Percentiles rank a stretch among this genome's conserved stretches.
phyloP scores from a whole-genome alignment of 2,113 vertebrate genomes.

The Nothocercus julius region DNA sequence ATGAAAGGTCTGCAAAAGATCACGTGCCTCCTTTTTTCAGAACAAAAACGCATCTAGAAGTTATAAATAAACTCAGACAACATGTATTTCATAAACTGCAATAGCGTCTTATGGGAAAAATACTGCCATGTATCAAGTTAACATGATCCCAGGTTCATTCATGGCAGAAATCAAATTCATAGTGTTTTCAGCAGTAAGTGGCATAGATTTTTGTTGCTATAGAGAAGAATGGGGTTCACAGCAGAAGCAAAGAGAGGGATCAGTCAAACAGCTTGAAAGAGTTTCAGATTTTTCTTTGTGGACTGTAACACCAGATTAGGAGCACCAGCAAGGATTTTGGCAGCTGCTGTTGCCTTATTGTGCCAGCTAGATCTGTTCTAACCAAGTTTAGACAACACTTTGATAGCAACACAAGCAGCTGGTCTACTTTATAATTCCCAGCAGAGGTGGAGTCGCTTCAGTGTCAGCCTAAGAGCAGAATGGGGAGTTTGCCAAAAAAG shows the following conservation, averaged over 20 bases:
- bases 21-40: neutral
- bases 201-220: neutral
- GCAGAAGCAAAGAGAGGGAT: neutral
- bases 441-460: conserved; percentile 17
- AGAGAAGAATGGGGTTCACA: neutral
- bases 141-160: neutral
- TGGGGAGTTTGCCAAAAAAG: conserved; percentile 56
- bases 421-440: conserved; percentile 42
- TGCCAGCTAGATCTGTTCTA: conserved; percentile 31
- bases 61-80: neutral
- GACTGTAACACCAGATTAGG: neutral
- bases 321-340: conserved; percentile 12
- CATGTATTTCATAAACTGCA: neutral
- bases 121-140: neutral
- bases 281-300: neutral
- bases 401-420: neutral
- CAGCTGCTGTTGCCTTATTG: neutral
- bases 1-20: conserved; percentile 9
- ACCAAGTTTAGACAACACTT: conserved; percentile 53
- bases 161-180: neutral
- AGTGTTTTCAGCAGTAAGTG: neutral
- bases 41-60: neutral
- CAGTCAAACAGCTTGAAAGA: neutral
- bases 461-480: conserved; percentile 1
- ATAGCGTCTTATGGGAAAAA: neutral